Evolutionary conservation across 2,113 vertebrate species (phyloP).

Genomic region (Caranx ignobilis): DNA sequence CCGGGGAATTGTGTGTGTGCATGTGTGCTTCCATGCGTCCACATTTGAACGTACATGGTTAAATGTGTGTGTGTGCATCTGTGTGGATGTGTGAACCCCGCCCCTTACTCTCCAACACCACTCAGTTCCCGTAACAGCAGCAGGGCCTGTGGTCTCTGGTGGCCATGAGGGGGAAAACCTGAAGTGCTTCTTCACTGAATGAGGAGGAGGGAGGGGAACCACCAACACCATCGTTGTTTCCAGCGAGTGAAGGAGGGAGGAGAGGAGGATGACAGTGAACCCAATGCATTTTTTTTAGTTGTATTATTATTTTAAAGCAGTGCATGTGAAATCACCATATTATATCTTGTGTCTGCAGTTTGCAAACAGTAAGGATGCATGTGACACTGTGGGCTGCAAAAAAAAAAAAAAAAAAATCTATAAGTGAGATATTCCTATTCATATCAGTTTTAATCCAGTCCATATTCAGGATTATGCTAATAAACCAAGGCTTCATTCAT

Average conservation of each 20-base stretch:
- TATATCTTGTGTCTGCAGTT: too few relatives aligned
- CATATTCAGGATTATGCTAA: too few relatives aligned
- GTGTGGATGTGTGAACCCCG: slow-evolving; percentile 3
- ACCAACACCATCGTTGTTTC: slow-evolving; percentile 8
- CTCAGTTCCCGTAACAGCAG: slow-evolving; percentile 31
- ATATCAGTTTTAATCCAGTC: too few relatives aligned
- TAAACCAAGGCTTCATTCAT: too few relatives aligned
- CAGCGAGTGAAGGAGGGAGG: not conserved
- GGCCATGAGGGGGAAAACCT: slow-evolving; percentile 31
- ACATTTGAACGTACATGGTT: slow-evolving; percentile 19
- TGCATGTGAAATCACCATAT: too few relatives aligned
- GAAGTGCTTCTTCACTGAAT: slow-evolving; percentile 25
- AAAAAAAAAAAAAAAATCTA: too few relatives aligned
- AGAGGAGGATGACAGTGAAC: not conserved
- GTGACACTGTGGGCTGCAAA: too few relatives aligned
- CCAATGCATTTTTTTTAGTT: too few relatives aligned
- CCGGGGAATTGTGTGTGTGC: slow-evolving; percentile 42
- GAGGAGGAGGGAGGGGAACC: slow-evolving; percentile 34
- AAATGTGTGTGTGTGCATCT: slow-evolving; percentile 45
- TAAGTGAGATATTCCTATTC: too few relatives aligned
- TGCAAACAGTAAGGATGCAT: too few relatives aligned
- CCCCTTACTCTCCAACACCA: not conserved
- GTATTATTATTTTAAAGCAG: too few relatives aligned
- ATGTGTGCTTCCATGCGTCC: slow-evolving; percentile 14
- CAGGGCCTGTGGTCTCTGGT: slow-evolving; percentile 18